These are phyloP conservation scores for Siniperca obscura DNA, from an alignment of 2,797 vertebrate species.

Conservation along the genomic window DNA sequence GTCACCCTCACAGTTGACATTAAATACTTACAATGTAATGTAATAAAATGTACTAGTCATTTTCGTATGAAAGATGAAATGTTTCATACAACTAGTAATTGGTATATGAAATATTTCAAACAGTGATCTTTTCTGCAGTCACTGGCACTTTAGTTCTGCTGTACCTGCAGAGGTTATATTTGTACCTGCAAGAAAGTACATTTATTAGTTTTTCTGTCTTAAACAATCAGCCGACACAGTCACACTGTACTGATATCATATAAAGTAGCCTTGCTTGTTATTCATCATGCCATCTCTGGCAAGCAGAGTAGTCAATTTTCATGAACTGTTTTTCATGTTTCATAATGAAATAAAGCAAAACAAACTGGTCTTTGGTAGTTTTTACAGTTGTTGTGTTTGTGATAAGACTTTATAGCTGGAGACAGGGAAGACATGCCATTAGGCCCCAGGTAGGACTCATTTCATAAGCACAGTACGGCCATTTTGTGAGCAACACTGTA, in stretches of 20 bases:
- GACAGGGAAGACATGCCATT: conserved; percentile 14
- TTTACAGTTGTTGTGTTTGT: conserved; percentile 32
- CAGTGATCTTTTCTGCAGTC: neutral
- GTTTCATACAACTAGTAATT: accelerated
- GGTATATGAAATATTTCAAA: neutral
- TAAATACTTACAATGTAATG: neutral
- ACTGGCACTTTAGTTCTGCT: neutral
- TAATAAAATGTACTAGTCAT: neutral
- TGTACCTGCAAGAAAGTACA: neutral
- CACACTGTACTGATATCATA: neutral
- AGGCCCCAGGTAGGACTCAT: conserved; percentile 17
- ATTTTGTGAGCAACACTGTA: conserved; percentile 20
- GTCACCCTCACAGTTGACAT: neutral
- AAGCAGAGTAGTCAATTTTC: neutral
- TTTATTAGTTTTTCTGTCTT: neutral
- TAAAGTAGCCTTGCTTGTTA: conserved; percentile 19
- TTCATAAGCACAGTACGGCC: conserved; percentile 30
- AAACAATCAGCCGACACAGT: neutral
- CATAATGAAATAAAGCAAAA: conserved; percentile 28
- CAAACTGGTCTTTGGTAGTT: neutral
- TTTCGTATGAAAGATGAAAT: neutral
- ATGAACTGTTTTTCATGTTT: neutral
- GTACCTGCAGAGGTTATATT: neutral
- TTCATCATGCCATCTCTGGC: neutral
- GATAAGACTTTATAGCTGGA: conserved; percentile 49